These are phyloP conservation scores for Eurosta solidaginis DNA, from an alignment of 1,140 invertebrate genomes.

Conservation along the genomic window DNA sequence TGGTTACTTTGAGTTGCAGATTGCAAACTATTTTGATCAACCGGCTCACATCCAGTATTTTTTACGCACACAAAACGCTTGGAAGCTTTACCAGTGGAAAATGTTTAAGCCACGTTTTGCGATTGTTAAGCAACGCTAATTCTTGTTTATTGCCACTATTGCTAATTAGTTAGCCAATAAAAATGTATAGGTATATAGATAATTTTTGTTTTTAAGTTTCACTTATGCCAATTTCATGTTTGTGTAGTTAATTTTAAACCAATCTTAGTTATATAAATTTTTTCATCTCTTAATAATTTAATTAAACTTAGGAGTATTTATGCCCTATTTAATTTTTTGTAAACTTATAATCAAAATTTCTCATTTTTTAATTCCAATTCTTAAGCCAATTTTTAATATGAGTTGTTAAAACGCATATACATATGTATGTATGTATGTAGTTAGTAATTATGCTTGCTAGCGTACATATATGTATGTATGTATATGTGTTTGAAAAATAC, in stretches of 20 bases:
- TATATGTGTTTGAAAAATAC: conserved; percentile 11
- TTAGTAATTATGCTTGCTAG: too few species aligned
- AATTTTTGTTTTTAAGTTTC: neutral
- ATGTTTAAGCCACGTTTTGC: conserved; percentile 1
- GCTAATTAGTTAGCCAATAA: conserved; percentile 14
- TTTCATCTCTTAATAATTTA: neutral
- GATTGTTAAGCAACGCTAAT: conserved; percentile 23
- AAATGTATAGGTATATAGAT: neutral
- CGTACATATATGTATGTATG: neutral
- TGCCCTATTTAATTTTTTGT: neutral
- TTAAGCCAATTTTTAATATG: neutral
- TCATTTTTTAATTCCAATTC: neutral
- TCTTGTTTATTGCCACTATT: conserved; percentile 8
- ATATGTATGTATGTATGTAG: neutral
- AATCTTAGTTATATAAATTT: neutral
- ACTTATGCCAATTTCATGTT: neutral
- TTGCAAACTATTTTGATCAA: too few species aligned
- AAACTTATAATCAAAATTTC: neutral
- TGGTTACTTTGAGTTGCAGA: too few species aligned
- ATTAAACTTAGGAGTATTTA: neutral
- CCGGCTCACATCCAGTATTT: too few species aligned
- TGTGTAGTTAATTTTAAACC: neutral
- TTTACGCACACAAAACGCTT: too few species aligned
- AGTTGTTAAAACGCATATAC: neutral
- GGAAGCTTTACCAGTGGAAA: neutral